phyloP scores from a whole-genome alignment of 2,888 invertebrate species.

The Nephrotoma appendiculata region DNA sequence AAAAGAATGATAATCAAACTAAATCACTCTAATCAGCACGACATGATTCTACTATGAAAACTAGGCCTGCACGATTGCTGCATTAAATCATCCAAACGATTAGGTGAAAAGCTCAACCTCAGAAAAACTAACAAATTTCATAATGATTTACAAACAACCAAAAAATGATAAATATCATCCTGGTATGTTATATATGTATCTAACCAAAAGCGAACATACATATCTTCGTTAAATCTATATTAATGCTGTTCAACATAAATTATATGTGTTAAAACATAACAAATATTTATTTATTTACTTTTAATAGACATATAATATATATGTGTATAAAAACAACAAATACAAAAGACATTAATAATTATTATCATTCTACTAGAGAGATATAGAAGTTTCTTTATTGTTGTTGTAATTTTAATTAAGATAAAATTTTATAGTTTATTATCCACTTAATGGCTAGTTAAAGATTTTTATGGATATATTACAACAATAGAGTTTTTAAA shows the following conservation, averaged over 20 bases:
- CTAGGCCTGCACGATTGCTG: too few relatives aligned
- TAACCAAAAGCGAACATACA: background rate
- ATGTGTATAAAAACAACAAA: background rate
- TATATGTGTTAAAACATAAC: background rate
- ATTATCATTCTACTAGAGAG: background rate
- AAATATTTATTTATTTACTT: background rate
- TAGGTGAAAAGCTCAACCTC: too few relatives aligned
- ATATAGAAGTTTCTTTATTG: background rate
- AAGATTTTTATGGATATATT: background rate
- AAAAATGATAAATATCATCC: background rate
- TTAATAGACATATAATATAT: background rate
- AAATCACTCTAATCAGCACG: too few relatives aligned
- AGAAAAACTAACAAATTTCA: background rate
- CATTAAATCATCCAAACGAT: too few relatives aligned
- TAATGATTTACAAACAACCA: background rate
- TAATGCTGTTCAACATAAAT: background rate
- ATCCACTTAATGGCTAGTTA: background rate
- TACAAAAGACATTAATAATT: background rate
- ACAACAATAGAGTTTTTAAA: background rate
- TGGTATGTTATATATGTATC: background rate
- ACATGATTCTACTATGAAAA: too few relatives aligned
- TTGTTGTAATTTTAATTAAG: background rate
- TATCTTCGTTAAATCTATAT: background rate
- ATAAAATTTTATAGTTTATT: background rate
- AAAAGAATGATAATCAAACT: too few relatives aligned